A percentile compares a stretch with the other conserved stretches of the same genome.
Conservation (phyloP, 2,797 vertebrate species). For the Microctenopoma steveboyesi region DNA sequence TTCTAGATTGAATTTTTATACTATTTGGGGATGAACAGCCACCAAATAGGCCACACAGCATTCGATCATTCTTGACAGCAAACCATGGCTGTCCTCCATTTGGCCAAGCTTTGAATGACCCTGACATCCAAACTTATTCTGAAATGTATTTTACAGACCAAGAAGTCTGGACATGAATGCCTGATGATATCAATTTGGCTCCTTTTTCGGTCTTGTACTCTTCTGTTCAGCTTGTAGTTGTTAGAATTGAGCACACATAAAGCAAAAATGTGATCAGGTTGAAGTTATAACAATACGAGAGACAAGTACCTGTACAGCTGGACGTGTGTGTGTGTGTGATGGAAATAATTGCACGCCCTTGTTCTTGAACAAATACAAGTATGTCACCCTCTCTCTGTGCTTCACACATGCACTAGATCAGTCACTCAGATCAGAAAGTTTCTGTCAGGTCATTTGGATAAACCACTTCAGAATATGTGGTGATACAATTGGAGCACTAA, state of each 20-base stretch:
- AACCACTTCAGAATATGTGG: slow-evolving; percentile 63
- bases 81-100: slow-evolving; percentile 59
- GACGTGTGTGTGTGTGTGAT: slow-evolving; percentile 6
- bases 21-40: slow-evolving; percentile 80
- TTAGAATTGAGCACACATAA: not conserved
- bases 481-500: slow-evolving; percentile 65
- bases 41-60: slow-evolving; percentile 68
- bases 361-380: slow-evolving; percentile 8
- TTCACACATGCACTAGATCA: slow-evolving; percentile 11
- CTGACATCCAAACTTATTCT: slow-evolving; percentile 53
- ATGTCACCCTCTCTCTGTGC: not conserved
- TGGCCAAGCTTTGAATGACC: slow-evolving; percentile 57
- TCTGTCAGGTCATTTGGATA: slow-evolving; percentile 50
- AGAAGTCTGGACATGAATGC: slow-evolving; percentile 21
- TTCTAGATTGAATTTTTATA: slow-evolving; percentile 82
- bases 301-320: not conserved
- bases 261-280: not conserved
- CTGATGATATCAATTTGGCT: slow-evolving; percentile 33
- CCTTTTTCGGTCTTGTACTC: slow-evolving; percentile 47
- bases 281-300: not conserved
- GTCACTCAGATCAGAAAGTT: slow-evolving; percentile 20
- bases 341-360: not conserved
- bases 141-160: slow-evolving; percentile 48
- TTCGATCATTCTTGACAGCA: slow-evolving; percentile 80
- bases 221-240: not conserved